Evolutionary conservation across 2,113 vertebrate genomes (phyloP).

Genomic region (Laterallus jamaicensis): DNA sequence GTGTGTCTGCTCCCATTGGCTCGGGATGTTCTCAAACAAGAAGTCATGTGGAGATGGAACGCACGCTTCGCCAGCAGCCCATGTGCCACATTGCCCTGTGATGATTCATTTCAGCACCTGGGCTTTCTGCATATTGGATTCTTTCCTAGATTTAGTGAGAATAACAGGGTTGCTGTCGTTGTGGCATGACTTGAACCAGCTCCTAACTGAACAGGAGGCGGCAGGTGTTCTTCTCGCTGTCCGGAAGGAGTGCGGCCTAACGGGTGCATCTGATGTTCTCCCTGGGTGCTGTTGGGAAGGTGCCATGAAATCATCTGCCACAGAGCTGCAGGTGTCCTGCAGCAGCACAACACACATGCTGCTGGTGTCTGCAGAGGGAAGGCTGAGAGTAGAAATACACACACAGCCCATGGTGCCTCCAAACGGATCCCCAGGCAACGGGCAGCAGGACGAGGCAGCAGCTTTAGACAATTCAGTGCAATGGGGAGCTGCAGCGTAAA

Average conservation of each 20-base stretch:
- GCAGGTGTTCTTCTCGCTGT: background rate
- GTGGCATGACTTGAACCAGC: background rate
- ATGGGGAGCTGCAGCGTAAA: background rate
- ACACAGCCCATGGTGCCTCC: background rate
- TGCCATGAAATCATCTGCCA: background rate
- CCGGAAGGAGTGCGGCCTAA: background rate
- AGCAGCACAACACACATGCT: background rate
- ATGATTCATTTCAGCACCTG: background rate
- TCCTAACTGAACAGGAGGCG: background rate
- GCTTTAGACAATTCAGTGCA: background rate
- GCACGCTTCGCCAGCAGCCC: background rate
- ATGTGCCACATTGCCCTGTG: background rate
- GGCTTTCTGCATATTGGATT: background rate
- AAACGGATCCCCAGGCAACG: background rate
- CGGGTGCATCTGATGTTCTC: background rate
- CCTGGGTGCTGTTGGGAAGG: background rate
- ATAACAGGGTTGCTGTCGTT: background rate
- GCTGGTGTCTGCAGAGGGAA: fast-evolving
- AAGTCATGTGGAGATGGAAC: background rate
- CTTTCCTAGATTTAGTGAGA: background rate
- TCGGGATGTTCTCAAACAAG: background rate
- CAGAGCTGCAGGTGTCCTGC: background rate
- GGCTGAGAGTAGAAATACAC: background rate
- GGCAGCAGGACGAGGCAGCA: background rate
- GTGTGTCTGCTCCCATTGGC: background rate